Conservation (phyloP, 2,797 vertebrate genomes). For the Stomatorhinus walkeri region DNA sequence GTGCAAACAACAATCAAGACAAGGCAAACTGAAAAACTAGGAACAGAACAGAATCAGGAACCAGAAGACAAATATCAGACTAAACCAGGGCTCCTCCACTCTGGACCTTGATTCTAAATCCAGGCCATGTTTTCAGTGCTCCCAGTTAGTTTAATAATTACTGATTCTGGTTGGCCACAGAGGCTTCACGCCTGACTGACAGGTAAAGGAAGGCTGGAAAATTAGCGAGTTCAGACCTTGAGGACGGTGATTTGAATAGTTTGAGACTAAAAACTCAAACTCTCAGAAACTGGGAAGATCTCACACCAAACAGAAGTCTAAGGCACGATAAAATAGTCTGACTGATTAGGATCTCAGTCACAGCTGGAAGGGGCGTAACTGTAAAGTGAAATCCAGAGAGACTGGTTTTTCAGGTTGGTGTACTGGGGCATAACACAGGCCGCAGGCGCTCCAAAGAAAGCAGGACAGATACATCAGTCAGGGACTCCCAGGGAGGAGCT, state of each 20-base stretch:
- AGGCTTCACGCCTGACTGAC: background rate
- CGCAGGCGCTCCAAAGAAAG: background rate
- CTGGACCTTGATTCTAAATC: background rate
- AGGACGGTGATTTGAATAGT: background rate
- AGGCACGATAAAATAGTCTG: background rate
- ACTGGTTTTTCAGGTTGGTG: background rate
- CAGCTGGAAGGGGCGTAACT: background rate
- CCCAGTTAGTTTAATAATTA: background rate
- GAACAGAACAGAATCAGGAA: background rate
- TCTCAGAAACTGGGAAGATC: background rate
- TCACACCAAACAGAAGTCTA: background rate
- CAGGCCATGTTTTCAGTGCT: background rate
- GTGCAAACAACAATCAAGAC: background rate
- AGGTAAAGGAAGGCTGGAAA: background rate
- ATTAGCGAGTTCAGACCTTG: background rate
- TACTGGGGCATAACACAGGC: background rate
- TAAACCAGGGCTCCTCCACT: background rate
- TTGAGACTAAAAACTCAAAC: background rate
- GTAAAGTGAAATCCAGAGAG: background rate
- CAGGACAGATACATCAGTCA: background rate
- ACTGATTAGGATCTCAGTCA: background rate
- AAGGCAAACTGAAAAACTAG: background rate
- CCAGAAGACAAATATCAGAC: background rate
- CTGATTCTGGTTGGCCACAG: background rate
- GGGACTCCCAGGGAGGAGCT: background rate